Evolutionary conservation across 2,113 vertebrate species (phyloP), one percentile per base, ranked within the genome.

Genomic region (Steatornis caripensis): DNA sequence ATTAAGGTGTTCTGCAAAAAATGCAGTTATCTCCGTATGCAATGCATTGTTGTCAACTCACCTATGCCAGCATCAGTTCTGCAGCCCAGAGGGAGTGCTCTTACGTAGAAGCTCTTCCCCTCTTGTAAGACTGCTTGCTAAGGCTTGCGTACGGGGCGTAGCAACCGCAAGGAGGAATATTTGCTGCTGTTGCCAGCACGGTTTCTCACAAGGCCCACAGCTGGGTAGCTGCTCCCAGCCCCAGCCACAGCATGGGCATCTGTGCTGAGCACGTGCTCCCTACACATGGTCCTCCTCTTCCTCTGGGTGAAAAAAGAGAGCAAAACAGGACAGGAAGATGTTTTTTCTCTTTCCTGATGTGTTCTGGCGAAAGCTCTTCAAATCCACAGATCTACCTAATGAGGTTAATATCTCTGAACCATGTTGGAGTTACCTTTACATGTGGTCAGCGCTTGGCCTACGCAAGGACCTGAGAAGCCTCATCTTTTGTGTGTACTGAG

Each of bases 61-160:
- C 11, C 62, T 18, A 6, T 0, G 6, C 11, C 36, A 49, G 7
- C 24, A 27, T 39, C 37, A 4, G 39, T n/a, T 64, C 45, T 14
- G 57, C 30, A 36, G 32, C 65, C 37, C 29, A 8, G 34, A 58
- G 29, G 15, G 45, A 64, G 17, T 8, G 54, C 8, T 48, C 11
- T 46, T 46, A n/a, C 3, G 2, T 1, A 29, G 48, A 41, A 41
- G 21, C 7, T 70, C 15, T 36, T 24, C 27, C n/a, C 29, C 14
- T 30, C 49, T 57, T 37, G 9, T 39, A 34, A 15, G 29, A 9
- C 19, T n/a, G 13, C 24, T 70, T 64, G 32, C 37, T 32, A 29
- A 37, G 43, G 34, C 10, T 34, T 13, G 12, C 0, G 2, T 20
- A 55, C 0, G 2, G 32, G 55, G 10, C 1, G 3, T 6, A 49